These are phyloP conservation scores for Adelognathus sp. DNA, from an alignment of 2,888 invertebrate species.

Conservation along the genomic window DNA sequence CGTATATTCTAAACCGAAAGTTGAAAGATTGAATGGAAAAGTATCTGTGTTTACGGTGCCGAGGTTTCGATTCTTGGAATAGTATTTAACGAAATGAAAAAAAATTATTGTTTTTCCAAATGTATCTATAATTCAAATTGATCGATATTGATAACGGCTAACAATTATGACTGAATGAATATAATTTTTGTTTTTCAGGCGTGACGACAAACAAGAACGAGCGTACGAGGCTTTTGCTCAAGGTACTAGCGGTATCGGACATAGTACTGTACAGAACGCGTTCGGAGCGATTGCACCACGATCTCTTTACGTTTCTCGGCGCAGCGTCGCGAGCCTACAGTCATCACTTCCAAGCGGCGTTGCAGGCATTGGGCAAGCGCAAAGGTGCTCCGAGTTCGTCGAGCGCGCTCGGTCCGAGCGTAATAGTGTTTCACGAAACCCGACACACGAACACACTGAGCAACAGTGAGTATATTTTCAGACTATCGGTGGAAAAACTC, in stretches of 20 bases:
- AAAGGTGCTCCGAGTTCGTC: conserved; percentile 80
- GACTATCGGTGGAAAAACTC: background rate
- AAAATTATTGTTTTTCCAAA: too few relatives aligned
- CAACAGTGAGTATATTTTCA: conserved; percentile 81
- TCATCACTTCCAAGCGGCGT: conserved; percentile 87
- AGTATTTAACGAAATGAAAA: too few relatives aligned
- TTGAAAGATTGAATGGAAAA: too few relatives aligned
- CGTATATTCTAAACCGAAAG: too few relatives aligned
- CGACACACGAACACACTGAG: conserved; percentile 86
- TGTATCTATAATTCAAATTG: too few relatives aligned
- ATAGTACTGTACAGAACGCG: conserved; percentile 90
- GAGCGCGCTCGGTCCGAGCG: conserved; percentile 87
- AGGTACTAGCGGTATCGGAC: conserved; percentile 92
- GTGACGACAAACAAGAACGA: conserved; percentile 84
- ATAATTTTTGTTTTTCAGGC: conserved; percentile 65
- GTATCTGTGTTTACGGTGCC: too few relatives aligned
- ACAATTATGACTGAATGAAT: too few relatives aligned
- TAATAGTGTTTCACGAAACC: conserved; percentile 92
- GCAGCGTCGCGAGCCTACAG: conserved; percentile 89
- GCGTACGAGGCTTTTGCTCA: conserved; percentile 87
- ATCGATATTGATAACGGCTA: too few relatives aligned
- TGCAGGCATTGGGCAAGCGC: conserved; percentile 79
- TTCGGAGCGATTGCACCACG: conserved; percentile 88
- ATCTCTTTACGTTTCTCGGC: conserved; percentile 90
- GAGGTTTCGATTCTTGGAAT: too few relatives aligned